Conservation (phyloP, 1,140 invertebrate species). For the Tenebrio molitor region DNA sequence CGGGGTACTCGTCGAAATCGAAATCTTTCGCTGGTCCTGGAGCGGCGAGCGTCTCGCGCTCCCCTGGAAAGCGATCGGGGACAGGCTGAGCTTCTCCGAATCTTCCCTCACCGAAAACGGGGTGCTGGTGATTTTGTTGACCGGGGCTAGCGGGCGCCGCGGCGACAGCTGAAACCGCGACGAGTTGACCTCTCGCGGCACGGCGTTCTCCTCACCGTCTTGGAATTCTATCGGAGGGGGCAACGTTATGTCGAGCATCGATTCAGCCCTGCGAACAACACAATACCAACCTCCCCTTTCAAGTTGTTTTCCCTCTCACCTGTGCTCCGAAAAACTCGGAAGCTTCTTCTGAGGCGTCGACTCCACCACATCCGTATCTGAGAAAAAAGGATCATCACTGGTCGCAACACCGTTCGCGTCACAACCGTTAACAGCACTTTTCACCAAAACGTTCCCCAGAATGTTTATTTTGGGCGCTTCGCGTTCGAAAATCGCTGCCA, state of each 20-base stretch:
- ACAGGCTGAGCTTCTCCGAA: not conserved
- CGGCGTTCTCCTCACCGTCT: constrained; percentile 26
- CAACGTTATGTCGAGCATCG: constrained; percentile 41
- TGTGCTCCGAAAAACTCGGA: not conserved
- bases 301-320: constrained; percentile 20
- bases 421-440: constrained; percentile 26
- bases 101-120: constrained; percentile 11
- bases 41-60: not conserved
- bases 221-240: constrained; percentile 50
- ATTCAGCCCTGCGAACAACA: constrained; percentile 15
- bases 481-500: not conserved
- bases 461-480: constrained; percentile 42
- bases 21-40: not conserved
- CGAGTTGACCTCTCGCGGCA: not conserved
- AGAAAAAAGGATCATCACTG: constrained; percentile 51
- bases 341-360: constrained; percentile 58
- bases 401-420: constrained; percentile 16
- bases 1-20: not conserved
- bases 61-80: not conserved
- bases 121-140: constrained; percentile 26
- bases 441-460: constrained; percentile 53
- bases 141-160: not conserved
- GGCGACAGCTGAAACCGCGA: not conserved
- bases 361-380: constrained; percentile 59
- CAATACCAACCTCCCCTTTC: not conserved